Evolutionary conservation across 1,140 invertebrate genomes (phyloP).

Genomic region (Lepidurus packardi): DNA sequence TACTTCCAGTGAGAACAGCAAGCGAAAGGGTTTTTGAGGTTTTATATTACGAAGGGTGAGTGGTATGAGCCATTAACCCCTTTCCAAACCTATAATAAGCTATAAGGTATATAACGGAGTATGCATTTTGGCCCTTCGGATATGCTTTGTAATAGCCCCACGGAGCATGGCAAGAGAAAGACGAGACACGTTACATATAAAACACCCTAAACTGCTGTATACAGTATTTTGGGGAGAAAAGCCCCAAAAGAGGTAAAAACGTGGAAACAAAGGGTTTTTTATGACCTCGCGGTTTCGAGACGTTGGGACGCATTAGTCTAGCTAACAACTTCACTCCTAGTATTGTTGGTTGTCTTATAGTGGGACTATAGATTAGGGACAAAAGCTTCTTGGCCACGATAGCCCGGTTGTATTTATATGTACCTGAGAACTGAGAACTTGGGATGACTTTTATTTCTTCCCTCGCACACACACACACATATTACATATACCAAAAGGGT

Average conservation of each 20-base stretch:
- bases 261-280: constrained; percentile 7
- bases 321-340: constrained; percentile 14
- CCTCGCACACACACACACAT: neutral
- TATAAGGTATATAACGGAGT: neutral
- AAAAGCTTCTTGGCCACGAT: neutral
- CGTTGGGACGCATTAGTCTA: neutral
- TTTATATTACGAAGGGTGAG: neutral
- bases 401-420: neutral
- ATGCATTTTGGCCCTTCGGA: neutral
- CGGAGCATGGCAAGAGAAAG: neutral
- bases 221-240: neutral
- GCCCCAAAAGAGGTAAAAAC: neutral
- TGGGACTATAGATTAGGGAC: neutral
- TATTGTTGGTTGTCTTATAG: neutral
- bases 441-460: neutral
- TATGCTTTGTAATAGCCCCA: neutral
- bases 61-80: constrained; percentile 21
- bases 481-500: neutral
- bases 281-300: neutral
- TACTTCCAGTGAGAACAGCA: constrained; percentile 1
- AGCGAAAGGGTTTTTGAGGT: constrained; percentile 4
- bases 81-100: constrained; percentile 12
- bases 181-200: neutral
- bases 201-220: neutral
- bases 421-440: neutral